Conservation (phyloP, 2,888 invertebrate species). For the Trissoscelio sp. region DNA sequence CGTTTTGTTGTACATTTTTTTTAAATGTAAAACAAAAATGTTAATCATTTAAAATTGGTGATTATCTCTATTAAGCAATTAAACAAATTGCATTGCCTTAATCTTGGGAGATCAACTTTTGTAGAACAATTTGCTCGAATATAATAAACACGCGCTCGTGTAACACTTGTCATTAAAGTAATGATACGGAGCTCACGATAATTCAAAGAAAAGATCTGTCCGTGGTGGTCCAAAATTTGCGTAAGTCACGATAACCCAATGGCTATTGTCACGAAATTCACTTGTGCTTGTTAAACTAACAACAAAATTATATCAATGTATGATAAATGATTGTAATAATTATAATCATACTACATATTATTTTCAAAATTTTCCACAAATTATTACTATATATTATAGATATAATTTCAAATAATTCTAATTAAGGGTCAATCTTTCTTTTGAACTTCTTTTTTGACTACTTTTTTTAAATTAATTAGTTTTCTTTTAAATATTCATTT, state of each 20-base stretch:
- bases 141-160: neutral
- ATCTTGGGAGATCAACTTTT: neutral
- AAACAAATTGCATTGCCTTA: no score
- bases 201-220: constrained; percentile 22
- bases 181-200: constrained; percentile 29
- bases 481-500: no score
- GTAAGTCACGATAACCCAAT: constrained; percentile 29
- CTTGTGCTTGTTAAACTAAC: neutral
- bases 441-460: no score
- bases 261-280: constrained; percentile 22
- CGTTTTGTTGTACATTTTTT: no score
- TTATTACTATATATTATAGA: no score
- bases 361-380: no score
- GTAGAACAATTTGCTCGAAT: neutral
- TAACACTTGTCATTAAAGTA: constrained; percentile 19
- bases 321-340: neutral
- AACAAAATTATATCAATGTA: neutral
- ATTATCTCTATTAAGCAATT: neutral
- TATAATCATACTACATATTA: no score
- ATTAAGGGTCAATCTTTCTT: no score
- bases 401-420: no score
- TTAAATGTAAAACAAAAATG: no score
- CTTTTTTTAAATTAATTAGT: no score
- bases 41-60: no score
- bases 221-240: constrained; percentile 39